These are phyloP conservation scores for Drosophila quinaria DNA, from an alignment of 2,888 invertebrate species.

Conservation along the genomic window DNA sequence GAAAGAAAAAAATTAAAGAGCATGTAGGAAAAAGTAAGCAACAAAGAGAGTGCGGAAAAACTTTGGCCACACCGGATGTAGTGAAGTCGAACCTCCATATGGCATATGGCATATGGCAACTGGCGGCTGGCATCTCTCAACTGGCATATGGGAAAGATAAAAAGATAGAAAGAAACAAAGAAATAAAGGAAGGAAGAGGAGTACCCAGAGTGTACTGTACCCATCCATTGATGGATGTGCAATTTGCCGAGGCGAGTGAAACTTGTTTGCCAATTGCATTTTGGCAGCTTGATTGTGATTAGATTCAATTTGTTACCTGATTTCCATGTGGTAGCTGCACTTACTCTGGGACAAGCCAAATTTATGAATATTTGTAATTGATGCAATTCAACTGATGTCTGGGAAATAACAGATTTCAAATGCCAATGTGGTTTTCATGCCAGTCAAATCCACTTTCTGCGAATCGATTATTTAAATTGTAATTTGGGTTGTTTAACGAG, in stretches of 20 bases:
- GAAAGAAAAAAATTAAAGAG: slow-evolving; percentile 8
- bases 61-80: slow-evolving; percentile 51
- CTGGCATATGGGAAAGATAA: background rate
- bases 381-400: background rate
- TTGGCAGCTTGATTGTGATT: slow-evolving; percentile 19
- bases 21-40: slow-evolving; percentile 27
- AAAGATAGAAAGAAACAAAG: background rate
- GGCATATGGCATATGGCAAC: background rate
- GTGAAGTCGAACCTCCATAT: slow-evolving; percentile 38
- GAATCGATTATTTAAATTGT: too few relatives aligned
- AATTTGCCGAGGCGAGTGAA: slow-evolving; percentile 29
- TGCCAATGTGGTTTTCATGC: background rate
- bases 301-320: slow-evolving; percentile 14
- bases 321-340: slow-evolving; percentile 5
- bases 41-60: slow-evolving; percentile 54
- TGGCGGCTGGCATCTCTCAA: background rate
- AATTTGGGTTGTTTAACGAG: too few relatives aligned
- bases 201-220: slow-evolving; percentile 15
- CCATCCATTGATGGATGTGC: slow-evolving; percentile 32
- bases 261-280: slow-evolving; percentile 7
- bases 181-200: slow-evolving; percentile 38
- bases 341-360: background rate
- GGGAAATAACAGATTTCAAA: background rate
- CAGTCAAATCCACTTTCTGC: background rate
- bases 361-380: background rate